These are phyloP conservation scores for Pogonognathellus flavescens DNA, from an alignment of 1,140 invertebrate genomes.

Conservation along the genomic window DNA sequence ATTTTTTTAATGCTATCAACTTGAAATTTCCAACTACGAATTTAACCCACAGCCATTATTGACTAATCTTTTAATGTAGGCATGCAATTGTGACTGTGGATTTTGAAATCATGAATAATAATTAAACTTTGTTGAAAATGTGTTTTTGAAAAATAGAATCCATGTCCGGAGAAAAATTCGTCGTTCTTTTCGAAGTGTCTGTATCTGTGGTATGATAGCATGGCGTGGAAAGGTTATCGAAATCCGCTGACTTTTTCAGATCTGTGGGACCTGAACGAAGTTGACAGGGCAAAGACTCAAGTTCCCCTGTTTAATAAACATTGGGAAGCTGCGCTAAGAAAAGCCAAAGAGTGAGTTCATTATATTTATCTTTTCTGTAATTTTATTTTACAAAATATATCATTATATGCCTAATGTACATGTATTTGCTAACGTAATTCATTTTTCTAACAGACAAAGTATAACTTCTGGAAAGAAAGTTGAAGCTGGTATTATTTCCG, in stretches of 20 bases:
- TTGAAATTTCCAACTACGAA: too few relatives aligned
- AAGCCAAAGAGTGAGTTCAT: slow-evolving; percentile 70
- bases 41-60: too few relatives aligned
- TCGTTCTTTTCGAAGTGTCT: slow-evolving; percentile 74
- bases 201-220: slow-evolving; percentile 75
- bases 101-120: too few relatives aligned
- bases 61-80: too few relatives aligned
- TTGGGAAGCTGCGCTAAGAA: slow-evolving; percentile 72
- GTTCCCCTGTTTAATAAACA: slow-evolving; percentile 71
- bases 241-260: slow-evolving; percentile 71
- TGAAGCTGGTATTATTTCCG: slow-evolving; percentile 68
- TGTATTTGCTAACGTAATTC: neutral
- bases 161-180: slow-evolving; percentile 72
- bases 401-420: too few relatives aligned
- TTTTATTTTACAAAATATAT: too few relatives aligned
- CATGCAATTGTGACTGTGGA: neutral
- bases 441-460: neutral
- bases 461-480: slow-evolving; percentile 36
- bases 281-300: slow-evolving; percentile 71
- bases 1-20: too few relatives aligned
- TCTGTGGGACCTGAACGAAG: slow-evolving; percentile 74
- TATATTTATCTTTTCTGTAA: too few relatives aligned
- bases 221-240: slow-evolving; percentile 72
- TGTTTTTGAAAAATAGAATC: too few relatives aligned
- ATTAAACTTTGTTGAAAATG: too few relatives aligned